A percentile compares a stretch with the other conserved stretches of the same genome.
phyloP scores from a whole-genome alignment of 2,888 invertebrate species.

The Linnaemya tessellans region DNA sequence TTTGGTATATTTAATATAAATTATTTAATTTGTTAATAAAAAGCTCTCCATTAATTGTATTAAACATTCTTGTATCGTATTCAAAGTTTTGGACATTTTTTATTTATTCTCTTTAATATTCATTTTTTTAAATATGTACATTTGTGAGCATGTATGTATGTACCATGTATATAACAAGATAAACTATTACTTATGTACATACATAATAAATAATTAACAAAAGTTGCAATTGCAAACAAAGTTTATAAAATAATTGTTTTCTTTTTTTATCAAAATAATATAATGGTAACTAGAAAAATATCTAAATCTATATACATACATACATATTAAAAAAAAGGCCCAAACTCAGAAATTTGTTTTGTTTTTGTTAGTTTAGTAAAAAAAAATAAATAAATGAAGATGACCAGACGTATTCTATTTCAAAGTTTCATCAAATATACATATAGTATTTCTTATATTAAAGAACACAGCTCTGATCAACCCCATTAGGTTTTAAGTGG shows the following conservation, averaged over 20 bases:
- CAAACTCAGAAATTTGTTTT: conserved; percentile 82
- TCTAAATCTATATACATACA: background rate
- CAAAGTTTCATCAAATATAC: background rate
- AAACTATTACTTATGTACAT: conserved; percentile 22
- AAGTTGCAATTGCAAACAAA: conserved; percentile 52
- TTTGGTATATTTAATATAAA: conserved; percentile 24
- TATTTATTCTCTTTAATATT: conserved; percentile 64
- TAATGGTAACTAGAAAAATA: background rate
- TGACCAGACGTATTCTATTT: conserved; percentile 5
- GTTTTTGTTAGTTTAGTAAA: conserved; percentile 61
- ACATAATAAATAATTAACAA: conserved; percentile 13
- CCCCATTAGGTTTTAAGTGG: conserved; percentile 7
- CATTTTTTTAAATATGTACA: conserved; percentile 16
- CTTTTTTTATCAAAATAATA: conserved; percentile 12
- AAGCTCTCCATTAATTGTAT: conserved; percentile 48
- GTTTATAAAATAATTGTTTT: conserved; percentile 13
- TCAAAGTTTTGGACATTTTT: conserved; percentile 84
- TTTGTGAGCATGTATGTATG: background rate
- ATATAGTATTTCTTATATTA: too few species aligned
- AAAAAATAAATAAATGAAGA: background rate
- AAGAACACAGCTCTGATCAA: conserved; percentile 14
- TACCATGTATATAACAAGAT: conserved; percentile 13
- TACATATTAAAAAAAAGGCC: conserved; percentile 78
- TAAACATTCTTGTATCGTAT: conserved; percentile 78
- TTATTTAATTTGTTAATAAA: conserved; percentile 72